These are phyloP conservation scores for Catostomus latipinnis DNA, from an alignment of 2,797 vertebrate genomes.

Conservation along the genomic window DNA sequence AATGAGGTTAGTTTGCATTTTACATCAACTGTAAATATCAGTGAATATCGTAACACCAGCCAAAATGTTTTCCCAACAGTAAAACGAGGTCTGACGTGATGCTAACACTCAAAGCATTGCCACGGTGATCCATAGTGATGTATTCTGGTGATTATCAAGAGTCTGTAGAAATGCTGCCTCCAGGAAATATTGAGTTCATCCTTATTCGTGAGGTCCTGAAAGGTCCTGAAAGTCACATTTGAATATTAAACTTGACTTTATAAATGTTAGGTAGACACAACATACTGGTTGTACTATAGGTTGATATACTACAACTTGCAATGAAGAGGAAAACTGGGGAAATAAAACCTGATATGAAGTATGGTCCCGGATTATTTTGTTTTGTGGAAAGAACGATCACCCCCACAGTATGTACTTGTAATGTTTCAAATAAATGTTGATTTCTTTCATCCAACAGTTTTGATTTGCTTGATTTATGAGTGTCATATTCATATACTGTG, in stretches of 20 bases:
- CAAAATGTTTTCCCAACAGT: slow-evolving; percentile 9
- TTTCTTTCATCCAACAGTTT: slow-evolving; percentile 62
- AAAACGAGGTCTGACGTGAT: too few species aligned
- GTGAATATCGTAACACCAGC: not conserved
- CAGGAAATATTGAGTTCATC: not conserved
- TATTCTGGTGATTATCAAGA: not conserved
- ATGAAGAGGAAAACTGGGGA: slow-evolving; percentile 1
- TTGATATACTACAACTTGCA: not conserved
- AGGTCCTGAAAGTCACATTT: not conserved
- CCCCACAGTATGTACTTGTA: slow-evolving; percentile 49
- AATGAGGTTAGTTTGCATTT: not conserved
- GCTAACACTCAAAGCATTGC: not conserved
- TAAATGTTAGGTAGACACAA: too few species aligned
- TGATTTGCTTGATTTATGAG: slow-evolving; percentile 3
- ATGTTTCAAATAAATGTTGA: slow-evolving; percentile 68
- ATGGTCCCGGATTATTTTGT: slow-evolving; percentile 25
- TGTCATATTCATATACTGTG: too few species aligned
- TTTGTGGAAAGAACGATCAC: slow-evolving; percentile 40
- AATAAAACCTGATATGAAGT: not conserved
- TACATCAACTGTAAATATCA: slow-evolving; percentile 19
- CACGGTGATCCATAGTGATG: not conserved
- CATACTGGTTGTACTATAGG: not conserved
- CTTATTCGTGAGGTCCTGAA: not conserved
- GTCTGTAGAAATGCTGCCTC: not conserved
- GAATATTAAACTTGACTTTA: not conserved